Conservation (phyloP, 35 echinoderm and acorn worm species). For the Apostichopus parvimensis region DNA sequence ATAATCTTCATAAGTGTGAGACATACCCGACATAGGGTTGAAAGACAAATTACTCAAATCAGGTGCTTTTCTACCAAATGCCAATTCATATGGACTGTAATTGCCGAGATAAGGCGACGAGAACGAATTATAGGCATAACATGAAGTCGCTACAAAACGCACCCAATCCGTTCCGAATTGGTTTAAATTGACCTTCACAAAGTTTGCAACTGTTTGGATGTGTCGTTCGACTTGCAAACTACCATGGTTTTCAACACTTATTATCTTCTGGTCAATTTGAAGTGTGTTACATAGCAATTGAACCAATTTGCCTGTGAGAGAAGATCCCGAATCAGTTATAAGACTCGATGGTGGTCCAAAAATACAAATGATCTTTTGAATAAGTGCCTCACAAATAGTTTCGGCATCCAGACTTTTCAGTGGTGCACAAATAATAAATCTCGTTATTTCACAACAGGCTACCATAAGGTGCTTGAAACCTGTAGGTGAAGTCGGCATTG, state of each 20-base stretch:
- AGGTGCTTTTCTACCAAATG: conserved; percentile 11
- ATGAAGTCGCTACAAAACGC: conserved; percentile 14
- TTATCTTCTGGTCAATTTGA: conserved; percentile 13
- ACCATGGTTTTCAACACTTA: conserved; percentile 51
- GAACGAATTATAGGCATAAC: conserved; percentile 25
- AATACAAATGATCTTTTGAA: conserved; percentile 48
- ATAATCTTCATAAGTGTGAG: not conserved
- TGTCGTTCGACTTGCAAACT: conserved; percentile 43
- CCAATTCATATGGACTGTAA: not conserved
- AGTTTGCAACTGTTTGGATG: conserved; percentile 24
- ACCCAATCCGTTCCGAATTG: conserved; percentile 48
- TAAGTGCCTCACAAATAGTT: conserved; percentile 42
- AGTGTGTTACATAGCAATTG: conserved; percentile 38
- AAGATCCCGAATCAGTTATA: conserved; percentile 57
- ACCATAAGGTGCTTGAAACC: conserved; percentile 58
- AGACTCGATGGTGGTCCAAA: conserved; percentile 55
- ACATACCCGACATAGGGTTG: conserved; percentile 20
- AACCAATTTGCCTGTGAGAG: conserved; percentile 54
- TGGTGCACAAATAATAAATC: conserved; percentile 58
- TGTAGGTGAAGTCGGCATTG: conserved; percentile 46
- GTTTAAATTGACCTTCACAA: conserved; percentile 39
- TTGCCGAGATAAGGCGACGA: not conserved
- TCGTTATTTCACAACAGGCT: conserved; percentile 47
- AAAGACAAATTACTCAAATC: conserved; percentile 38
- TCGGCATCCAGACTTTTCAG: conserved; percentile 46